Evolutionary conservation across 2,113 vertebrate genomes (phyloP), one percentile per base, ranked within the genome.

Genomic region (Myotis davidii): DNA sequence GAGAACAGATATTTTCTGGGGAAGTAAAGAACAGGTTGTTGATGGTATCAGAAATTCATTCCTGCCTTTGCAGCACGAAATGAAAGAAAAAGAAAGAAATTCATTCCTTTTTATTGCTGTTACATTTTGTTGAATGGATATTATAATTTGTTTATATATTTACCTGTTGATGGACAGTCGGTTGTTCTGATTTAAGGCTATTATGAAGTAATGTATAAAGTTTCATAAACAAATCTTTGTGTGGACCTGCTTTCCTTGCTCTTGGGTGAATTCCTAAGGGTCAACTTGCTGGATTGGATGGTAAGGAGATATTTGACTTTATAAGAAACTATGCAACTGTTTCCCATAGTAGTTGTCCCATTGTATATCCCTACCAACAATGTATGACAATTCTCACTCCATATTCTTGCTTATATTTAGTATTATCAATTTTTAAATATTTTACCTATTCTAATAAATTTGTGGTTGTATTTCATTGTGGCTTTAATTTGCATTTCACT

Each of bases 401-500:
- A 32, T 56, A 32, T 91, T 29, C 9, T 65, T 50, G 14, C 32
- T 91, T 65, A 72, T 7, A 65, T 39, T 87, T 82, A 52, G 13
- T 50, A 72, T 34, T 88, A 67, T 29, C 64, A 73, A 48, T 72
- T 91, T 91, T 29, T 29, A 73, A 81, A 79, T 67, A 81, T 81
- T 89, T 89, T 59, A 72, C 45, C 45, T 69, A 67, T 88, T 73
- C 11, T 50, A 78, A 50, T 42, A 17, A 21, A 11, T 64, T 39
- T 67, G 32, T 65, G 23, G 6, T 34, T n/a, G 16, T 65, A 39
- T 65, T 11, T 89, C 79, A 48, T 21, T 67, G 25, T 74, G 8
- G 32, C 79, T 96, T 69, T 59, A 91, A 65, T 87, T 48, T 82
- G 4, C 9, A 70, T 91, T 96, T 85, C 23, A 82, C 20, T 69